phyloP scores from a whole-genome alignment of 37 sponge, comb jelly and placozoan genomes.

The Aphrocallistes beatrix region DNA sequence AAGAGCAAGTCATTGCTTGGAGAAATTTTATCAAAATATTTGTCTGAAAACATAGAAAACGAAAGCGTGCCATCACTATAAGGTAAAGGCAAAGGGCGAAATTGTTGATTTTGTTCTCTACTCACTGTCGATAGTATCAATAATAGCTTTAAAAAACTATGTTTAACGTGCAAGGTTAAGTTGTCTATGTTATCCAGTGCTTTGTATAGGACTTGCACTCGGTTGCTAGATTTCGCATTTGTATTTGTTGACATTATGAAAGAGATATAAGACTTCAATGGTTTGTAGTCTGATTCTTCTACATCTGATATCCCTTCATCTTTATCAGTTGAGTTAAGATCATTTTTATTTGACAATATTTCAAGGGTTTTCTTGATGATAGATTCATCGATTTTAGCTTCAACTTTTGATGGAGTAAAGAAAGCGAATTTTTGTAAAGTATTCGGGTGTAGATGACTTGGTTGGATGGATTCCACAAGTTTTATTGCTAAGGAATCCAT shows the following conservation, averaged over 20 bases:
- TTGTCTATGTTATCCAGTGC: neutral
- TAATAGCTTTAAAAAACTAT: neutral
- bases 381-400: too few species aligned
- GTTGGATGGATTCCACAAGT: neutral
- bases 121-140: neutral
- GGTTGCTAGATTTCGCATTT: neutral
- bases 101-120: neutral
- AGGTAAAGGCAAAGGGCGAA: neutral
- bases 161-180: neutral
- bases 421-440: neutral
- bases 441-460: neutral
- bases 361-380: neutral
- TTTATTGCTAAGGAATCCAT: neutral
- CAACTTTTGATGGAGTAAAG: neutral
- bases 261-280: neutral
- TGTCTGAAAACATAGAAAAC: neutral
- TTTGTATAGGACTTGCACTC: neutral
- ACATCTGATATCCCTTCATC: neutral
- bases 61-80: neutral
- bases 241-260: neutral
- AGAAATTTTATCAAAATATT: neutral
- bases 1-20: neutral
- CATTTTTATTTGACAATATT: neutral
- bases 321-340: neutral
- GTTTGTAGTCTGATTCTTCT: neutral